These are phyloP conservation scores for Argynnis bischoffii DNA, from an alignment of 2,888 invertebrate genomes.

Conservation along the genomic window DNA sequence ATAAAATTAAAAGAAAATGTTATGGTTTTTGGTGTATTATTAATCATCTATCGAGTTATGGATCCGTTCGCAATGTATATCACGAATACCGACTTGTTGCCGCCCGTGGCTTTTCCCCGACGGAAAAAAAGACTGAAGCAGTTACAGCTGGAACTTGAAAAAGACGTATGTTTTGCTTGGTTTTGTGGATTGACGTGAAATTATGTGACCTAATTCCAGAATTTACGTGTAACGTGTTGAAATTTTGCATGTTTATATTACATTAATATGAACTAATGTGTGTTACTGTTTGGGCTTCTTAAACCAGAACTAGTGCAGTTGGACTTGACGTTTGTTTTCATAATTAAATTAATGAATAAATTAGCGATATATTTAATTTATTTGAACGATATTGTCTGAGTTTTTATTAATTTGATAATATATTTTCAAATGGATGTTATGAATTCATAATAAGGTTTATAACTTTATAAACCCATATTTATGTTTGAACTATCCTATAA, in stretches of 20 bases:
- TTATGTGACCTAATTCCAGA: constrained; percentile 3
- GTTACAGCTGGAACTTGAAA: constrained; percentile 64
- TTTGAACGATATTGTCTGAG: background rate
- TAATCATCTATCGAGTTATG: constrained; percentile 50
- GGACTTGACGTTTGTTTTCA: background rate
- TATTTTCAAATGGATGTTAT: background rate
- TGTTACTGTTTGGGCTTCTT: constrained; percentile 12
- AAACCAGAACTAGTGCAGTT: background rate
- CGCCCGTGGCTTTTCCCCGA: constrained; percentile 70
- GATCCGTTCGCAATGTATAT: constrained; percentile 78
- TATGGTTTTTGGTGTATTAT: constrained; percentile 44
- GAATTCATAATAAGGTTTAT: background rate
- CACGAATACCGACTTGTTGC: constrained; percentile 67
- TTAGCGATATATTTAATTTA: background rate
- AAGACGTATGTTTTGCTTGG: constrained; percentile 48
- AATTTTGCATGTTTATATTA: constrained; percentile 26
- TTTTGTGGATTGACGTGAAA: constrained; percentile 13
- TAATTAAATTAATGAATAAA: background rate
- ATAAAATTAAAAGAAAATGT: constrained; percentile 53
- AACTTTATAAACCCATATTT: background rate
- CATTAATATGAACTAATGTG: constrained; percentile 20
- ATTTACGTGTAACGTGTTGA: constrained; percentile 22
- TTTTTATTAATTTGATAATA: constrained; percentile 5
- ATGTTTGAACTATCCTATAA: constrained; percentile 8
- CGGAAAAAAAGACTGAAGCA: constrained; percentile 75